Evolutionary conservation across 2,888 invertebrate genomes (phyloP).

Genomic region (Tenthredo mesomela): DNA sequence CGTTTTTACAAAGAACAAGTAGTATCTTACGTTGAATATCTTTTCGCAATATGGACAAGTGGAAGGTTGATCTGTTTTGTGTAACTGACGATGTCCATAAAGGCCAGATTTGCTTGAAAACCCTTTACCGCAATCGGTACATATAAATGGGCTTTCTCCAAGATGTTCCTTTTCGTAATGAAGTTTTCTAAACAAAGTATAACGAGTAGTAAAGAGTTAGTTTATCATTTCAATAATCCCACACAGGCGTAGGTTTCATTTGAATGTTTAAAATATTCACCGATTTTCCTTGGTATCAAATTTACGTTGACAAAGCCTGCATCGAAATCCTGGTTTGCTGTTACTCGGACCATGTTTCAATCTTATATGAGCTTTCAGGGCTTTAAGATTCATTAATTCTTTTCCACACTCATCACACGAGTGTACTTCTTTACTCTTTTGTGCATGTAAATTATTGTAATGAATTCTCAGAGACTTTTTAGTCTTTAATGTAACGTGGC

Average conservation of each 20-base stretch:
- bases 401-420: constrained; percentile 45
- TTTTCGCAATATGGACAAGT: constrained; percentile 80
- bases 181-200: constrained; percentile 76
- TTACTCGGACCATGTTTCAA: constrained; percentile 46
- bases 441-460: constrained; percentile 26
- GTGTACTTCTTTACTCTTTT: background rate
- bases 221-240: background rate
- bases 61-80: constrained; percentile 76
- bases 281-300: constrained; percentile 79
- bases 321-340: constrained; percentile 74
- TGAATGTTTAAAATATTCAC: constrained; percentile 65
- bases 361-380: constrained; percentile 48
- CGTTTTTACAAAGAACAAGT: background rate
- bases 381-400: constrained; percentile 34
- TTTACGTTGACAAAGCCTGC: constrained; percentile 78
- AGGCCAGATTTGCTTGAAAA: constrained; percentile 81
- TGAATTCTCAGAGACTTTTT: constrained; percentile 47
- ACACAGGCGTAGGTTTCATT: background rate
- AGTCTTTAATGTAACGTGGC: constrained; percentile 44
- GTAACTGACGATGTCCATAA: constrained; percentile 80
- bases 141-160: constrained; percentile 79
- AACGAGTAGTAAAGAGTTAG: constrained; percentile 26
- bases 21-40: constrained; percentile 77
- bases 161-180: constrained; percentile 80
- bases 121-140: constrained; percentile 80